These are phyloP conservation scores for Brienomyrus longianalis DNA, from an alignment of 2,113 vertebrate genomes.

Conservation along the genomic window DNA sequence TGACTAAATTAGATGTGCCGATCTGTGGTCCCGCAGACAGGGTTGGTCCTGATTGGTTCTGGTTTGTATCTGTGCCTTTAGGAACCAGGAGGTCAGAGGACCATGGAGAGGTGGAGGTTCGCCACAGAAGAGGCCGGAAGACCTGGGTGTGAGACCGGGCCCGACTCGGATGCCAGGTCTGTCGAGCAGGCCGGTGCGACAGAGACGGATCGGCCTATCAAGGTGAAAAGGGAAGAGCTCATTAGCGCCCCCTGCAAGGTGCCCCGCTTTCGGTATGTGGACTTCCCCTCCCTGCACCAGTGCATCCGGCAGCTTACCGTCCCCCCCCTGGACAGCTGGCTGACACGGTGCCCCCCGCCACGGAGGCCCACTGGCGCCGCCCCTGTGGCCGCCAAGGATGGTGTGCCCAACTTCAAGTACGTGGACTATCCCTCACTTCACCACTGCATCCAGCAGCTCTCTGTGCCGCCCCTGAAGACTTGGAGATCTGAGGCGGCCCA, in stretches of 20 bases:
- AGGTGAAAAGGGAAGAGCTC: slow-evolving; percentile 29
- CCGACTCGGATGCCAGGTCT: not conserved
- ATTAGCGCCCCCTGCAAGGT: slow-evolving; percentile 36
- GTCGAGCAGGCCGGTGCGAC: slow-evolving; percentile 9
- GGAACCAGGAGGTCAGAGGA: not conserved
- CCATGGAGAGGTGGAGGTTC: slow-evolving; percentile 31
- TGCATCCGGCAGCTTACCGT: slow-evolving; percentile 44
- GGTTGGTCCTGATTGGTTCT: not conserved
- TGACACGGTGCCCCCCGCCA: slow-evolving; percentile 21
- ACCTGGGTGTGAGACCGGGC: slow-evolving; percentile 14
- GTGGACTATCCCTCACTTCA: slow-evolving; percentile 47
- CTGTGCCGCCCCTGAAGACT: slow-evolving; percentile 45
- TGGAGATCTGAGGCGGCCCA: slow-evolving; percentile 35
- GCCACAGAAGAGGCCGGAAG: slow-evolving; percentile 14
- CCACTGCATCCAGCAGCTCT: slow-evolving; percentile 47
- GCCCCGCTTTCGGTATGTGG: slow-evolving; percentile 45
- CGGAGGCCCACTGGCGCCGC: slow-evolving; percentile 14
- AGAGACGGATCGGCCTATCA: slow-evolving; percentile 16
- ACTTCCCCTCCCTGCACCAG: slow-evolving; percentile 46
- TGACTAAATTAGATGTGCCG: not conserved
- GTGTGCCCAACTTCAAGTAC: slow-evolving; percentile 44
- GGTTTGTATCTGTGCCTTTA: slow-evolving; percentile 3
- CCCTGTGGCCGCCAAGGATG: slow-evolving; percentile 26
- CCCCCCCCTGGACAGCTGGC: slow-evolving; percentile 39
- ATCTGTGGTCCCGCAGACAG: not conserved